Evolutionary conservation across 2,113 vertebrate species (phyloP), one percentile per base, ranked within the genome.

Genomic region (Mesembrinibis cayennensis): DNA sequence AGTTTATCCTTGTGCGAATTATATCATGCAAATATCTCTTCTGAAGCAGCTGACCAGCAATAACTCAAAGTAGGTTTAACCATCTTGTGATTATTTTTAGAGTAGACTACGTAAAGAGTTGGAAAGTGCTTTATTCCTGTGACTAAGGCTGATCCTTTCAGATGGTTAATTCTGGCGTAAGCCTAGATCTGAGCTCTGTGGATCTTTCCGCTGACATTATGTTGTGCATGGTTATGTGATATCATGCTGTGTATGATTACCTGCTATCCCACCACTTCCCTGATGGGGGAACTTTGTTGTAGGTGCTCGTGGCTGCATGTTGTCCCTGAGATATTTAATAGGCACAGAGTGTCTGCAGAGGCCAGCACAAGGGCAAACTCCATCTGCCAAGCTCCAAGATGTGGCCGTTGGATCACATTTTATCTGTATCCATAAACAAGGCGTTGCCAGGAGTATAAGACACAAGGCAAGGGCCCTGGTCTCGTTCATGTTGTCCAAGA

Each of bases 251-350:
- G 32, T 7, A 2, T 8, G 16, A 3, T 59, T 18, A 4, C 30
- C 29, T 12, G 45, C 38, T 13, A 0, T 13, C 32, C 49, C 2
- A 32, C 4, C 10, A 3, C 17, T 34, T 36, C 38, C 22, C 40
- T 5, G 1, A 0, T 0, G 3, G 17, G 36, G 53, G 6, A 12
- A 2, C 22, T 16, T 0, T 11, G 23, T 13, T 12, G 45, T 9
- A 34, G 70, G 36, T 2, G 25, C 11, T n/a, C 0, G 0, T 1
- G 9, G 55, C 72, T 81, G 38, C 3, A 0, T 1, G 0, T 9
- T 50, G 55, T 42, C 62, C 82, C 80, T 10, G 30, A 9, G 16
- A 0, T 5, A 26, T 25, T 86, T 14, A 38, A 5, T 15, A 36
- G 72, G 29, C 6, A 3, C 52, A 11, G 72, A 5, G 78, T 2